These are phyloP conservation scores for Netelia inedita DNA, from an alignment of 2,888 invertebrate species.

Conservation along the genomic window DNA sequence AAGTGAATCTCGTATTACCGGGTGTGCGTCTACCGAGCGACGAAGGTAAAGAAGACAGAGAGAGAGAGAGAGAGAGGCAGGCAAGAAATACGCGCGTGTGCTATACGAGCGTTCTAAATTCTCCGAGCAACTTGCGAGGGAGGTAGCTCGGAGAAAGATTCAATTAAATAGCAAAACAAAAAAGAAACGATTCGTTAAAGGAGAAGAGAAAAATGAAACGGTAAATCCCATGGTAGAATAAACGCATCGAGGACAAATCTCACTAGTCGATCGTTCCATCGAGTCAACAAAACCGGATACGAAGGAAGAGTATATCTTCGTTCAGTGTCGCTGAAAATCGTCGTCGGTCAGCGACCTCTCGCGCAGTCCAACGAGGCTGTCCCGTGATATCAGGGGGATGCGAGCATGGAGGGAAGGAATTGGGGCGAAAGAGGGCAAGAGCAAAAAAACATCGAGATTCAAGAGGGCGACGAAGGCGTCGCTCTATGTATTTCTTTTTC, in stretches of 20 bases:
- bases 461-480: constrained; percentile 46
- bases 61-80: constrained; percentile 11
- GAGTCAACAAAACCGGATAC: not conserved
- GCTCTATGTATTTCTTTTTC: not conserved
- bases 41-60: constrained; percentile 9
- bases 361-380: constrained; percentile 14
- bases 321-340: not conserved
- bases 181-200: not conserved
- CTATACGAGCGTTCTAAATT: not conserved
- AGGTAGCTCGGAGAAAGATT: too few species aligned
- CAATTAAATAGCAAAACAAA: too few species aligned
- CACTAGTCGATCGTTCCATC: not conserved
- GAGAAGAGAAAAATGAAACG: not conserved
- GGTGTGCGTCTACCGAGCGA: constrained; percentile 14
- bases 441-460: constrained; percentile 27
- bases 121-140: not conserved
- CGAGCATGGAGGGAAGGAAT: constrained; percentile 55
- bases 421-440: constrained; percentile 48
- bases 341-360: constrained; percentile 39
- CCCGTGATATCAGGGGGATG: constrained; percentile 8
- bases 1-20: constrained; percentile 60
- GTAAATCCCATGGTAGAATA: not conserved
- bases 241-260: not conserved
- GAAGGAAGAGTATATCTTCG: constrained; percentile 4
- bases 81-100: constrained; percentile 9